A percentile compares a stretch with the other conserved stretches of the same genome.
phyloP scores from a whole-genome alignment of 2,113 vertebrate species.

The Dinomys branickii region DNA sequence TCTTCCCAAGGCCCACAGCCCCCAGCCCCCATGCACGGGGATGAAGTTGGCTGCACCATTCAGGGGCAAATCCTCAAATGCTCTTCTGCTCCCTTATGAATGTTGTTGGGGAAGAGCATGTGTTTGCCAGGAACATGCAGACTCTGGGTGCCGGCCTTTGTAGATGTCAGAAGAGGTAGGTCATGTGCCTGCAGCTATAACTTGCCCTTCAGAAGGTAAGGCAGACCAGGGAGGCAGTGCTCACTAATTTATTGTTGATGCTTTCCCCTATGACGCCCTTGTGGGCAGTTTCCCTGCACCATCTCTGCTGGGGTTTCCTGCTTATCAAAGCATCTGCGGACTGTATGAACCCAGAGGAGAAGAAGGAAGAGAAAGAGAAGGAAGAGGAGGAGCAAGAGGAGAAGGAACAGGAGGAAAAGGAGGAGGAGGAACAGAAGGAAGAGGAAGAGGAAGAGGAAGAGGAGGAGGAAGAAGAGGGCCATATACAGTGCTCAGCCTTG shows the following conservation, averaged over 20 bases:
- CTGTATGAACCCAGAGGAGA: rapidly evolving
- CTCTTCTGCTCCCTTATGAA: rapidly evolving
- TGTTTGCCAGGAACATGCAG: neutral
- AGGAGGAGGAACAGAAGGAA: no score
- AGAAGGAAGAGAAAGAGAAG: rapidly evolving
- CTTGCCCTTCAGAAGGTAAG: neutral
- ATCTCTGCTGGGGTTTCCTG: neutral
- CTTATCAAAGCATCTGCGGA: neutral
- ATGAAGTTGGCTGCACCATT: rapidly evolving
- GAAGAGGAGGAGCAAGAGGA: neutral
- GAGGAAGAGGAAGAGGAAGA: rapidly evolving
- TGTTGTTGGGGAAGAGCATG: neutral
- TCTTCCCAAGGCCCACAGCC: neutral
- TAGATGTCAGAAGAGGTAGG: neutral
- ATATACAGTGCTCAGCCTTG: neutral
- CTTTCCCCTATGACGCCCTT: neutral
- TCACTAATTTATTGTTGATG: neutral
- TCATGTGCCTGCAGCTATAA: rapidly evolving
- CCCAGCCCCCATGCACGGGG: neutral
- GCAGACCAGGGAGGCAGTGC: neutral
- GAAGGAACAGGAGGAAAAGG: no score
- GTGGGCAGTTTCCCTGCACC: neutral
- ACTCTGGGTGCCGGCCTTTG: neutral
- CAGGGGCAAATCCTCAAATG: rapidly evolving
- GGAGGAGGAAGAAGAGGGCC: no score